Base-by-base conservation (phyloP, 2,797 vertebrate genomes). In the Meda fulgida region DNA sequence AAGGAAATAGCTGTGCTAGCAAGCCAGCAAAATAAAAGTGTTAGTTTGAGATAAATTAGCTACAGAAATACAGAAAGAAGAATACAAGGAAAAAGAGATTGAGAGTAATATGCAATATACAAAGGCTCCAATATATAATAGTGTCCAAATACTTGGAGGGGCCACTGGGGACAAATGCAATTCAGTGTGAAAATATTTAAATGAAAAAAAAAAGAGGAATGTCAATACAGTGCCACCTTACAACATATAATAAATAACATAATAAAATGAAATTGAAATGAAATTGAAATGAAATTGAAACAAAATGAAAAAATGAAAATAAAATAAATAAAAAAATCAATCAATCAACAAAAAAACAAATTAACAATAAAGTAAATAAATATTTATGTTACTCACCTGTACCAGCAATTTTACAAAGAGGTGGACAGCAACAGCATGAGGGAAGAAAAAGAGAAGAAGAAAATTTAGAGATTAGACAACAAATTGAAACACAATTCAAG, bases 321-420 rank as follows among this genome's bases (percentile, higher is more conserved):
- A 43, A 43, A 29, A 67, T 18, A 21, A 14, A 46, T 14, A 4
- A 48, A 48, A 14, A 2, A 16, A 48, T 48, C 13, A 48, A 48
- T 48, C 13, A 16, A 48, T 4, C 1, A 16, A 51, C 18, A 19
- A 19, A 51, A 3, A 69, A 34, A 23, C 31, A 13, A 10, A 6
- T 48, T 16, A 36, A 5, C 6, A 43, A 80, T 40, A 3, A n/a
- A 77, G 34, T 46, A 11, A 43, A 81, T 29, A 19, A 63, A 81
- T 38, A 53, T 19, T 4, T 40, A 34, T 11, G 51, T 7, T 36
- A 85, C 84, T 85, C 55, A 85, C 84, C 84, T 85, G 34, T 40
- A 66, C 0, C 21, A 36, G 53, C 43, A 55, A 48, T 84, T 31
- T 84, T 9, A 19, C 29, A 78, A 31, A 21, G 19, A 48, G 40